phyloP scores from a whole-genome alignment of 2,797 vertebrate genomes.

The Botia almorhae region DNA sequence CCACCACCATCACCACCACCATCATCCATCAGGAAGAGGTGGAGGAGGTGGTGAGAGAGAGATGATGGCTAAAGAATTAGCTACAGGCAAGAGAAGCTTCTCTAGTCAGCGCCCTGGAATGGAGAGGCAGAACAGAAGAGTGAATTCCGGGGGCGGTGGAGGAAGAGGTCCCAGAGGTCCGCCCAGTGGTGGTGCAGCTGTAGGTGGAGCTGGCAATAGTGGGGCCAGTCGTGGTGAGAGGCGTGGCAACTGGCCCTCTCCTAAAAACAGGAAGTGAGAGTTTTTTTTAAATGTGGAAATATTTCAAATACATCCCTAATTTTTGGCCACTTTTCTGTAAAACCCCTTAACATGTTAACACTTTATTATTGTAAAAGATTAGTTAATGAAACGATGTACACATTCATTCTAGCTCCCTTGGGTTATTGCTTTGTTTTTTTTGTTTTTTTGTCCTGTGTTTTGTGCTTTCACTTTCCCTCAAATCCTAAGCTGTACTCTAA shows the following conservation, averaged over 20 bases:
- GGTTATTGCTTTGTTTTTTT: conserved; percentile 57
- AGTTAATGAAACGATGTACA: conserved; percentile 72
- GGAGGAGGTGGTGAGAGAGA: conserved; percentile 71
- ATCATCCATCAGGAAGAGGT: conserved; percentile 66
- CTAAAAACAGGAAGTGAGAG: conserved; percentile 89
- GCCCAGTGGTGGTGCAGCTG: conserved; percentile 68
- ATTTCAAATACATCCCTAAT: conserved; percentile 55
- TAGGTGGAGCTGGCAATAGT: conserved; percentile 70
- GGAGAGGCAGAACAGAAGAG: conserved; percentile 90
- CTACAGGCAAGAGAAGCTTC: conserved; percentile 87
- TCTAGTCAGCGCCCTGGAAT: conserved; percentile 92
- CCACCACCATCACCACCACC: conserved; percentile 67
- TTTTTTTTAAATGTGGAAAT: conserved; percentile 55
- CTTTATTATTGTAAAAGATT: conserved; percentile 71
- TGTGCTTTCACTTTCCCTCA: conserved; percentile 55
- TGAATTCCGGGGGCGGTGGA: conserved; percentile 77
- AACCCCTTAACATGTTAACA: conserved; percentile 71
- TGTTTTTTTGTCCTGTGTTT: conserved; percentile 53
- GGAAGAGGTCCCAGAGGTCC: conserved; percentile 74
- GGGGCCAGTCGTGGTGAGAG: conserved; percentile 79
- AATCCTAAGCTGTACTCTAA: conserved; percentile 55
- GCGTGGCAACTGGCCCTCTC: conserved; percentile 88
- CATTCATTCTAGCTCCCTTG: conserved; percentile 61
- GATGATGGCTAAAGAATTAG: conserved; percentile 75
- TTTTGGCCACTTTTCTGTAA: conserved; percentile 60